Percentiles rank a stretch among this genome's conserved stretches.
phyloP scores from a whole-genome alignment of 2,113 vertebrate genomes.

The Promerops cafer region DNA sequence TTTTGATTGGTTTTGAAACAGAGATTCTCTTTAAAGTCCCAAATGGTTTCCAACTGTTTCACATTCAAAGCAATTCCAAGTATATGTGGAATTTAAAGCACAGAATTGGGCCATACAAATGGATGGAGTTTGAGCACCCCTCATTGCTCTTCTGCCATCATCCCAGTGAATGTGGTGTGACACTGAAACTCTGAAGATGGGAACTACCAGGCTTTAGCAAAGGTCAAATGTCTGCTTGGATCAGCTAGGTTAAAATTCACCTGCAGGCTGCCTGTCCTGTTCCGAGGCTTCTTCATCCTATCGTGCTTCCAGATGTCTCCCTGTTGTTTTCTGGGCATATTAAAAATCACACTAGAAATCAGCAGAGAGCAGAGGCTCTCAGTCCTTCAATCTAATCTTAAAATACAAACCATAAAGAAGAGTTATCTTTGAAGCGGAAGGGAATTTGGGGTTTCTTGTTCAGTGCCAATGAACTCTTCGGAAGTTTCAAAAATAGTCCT shows the following conservation, averaged over 20 bases:
- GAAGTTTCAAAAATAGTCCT: not conserved
- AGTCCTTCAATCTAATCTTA: not conserved
- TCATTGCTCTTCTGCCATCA: not conserved
- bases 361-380: not conserved
- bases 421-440: not conserved
- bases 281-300: not conserved
- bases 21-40: not conserved
- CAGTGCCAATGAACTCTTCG: not conserved
- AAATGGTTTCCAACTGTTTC: slow-evolving; percentile 9
- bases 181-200: slow-evolving; percentile 4
- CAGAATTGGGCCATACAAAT: not conserved
- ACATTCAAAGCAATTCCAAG: not conserved
- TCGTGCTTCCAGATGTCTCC: not conserved
- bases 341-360: not conserved
- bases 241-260: slow-evolving; percentile 21
- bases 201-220: not conserved
- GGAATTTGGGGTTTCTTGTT: not conserved
- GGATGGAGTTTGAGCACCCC: not conserved
- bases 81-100: not conserved
- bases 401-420: not conserved
- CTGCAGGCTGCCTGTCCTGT: not conserved
- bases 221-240: slow-evolving; percentile 45
- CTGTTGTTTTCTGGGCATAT: not conserved
- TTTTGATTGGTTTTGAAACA: not conserved
- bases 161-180: not conserved